A percentile compares a stretch with the other conserved stretches of the same genome.
These are phyloP conservation scores for Mus spicilegus DNA, from an alignment of 2,113 vertebrate genomes.

Conservation along the genomic window DNA sequence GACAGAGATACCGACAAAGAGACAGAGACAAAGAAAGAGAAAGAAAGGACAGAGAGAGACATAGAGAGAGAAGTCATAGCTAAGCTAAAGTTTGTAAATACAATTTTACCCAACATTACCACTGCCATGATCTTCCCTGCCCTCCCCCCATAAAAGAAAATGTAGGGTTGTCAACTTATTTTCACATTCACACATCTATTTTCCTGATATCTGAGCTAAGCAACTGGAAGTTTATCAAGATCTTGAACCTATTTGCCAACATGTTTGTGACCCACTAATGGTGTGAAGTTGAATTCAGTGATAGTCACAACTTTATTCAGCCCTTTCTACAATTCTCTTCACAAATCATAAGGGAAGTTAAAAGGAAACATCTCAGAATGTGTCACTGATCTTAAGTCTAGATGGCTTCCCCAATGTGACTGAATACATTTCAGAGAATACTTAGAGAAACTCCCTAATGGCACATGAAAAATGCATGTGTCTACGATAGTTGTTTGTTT, in stretches of 20 bases:
- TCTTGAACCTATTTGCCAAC: slow-evolving; percentile 8
- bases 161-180: background rate
- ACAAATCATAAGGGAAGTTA: background rate
- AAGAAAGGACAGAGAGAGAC: too few species aligned
- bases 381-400: background rate
- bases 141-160: background rate
- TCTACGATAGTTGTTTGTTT: background rate
- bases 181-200: background rate
- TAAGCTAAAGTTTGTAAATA: slow-evolving; percentile 29
- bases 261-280: background rate
- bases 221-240: slow-evolving; percentile 37
- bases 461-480: slow-evolving; percentile 33
- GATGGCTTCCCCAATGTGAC: slow-evolving; percentile 10
- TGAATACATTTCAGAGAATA: slow-evolving; percentile 12
- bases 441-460: background rate
- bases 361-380: background rate
- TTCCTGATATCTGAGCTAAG: background rate
- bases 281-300: slow-evolving; percentile 46
- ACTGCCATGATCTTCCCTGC: background rate
- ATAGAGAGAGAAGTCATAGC: background rate
- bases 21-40: too few species aligned
- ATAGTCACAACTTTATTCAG: background rate
- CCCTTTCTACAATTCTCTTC: slow-evolving; percentile 18
- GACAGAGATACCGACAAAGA: too few species aligned
- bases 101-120: background rate